Evolutionary conservation across 2,888 invertebrate species (phyloP).

Genomic region (Agrenia bidenticulata): DNA sequence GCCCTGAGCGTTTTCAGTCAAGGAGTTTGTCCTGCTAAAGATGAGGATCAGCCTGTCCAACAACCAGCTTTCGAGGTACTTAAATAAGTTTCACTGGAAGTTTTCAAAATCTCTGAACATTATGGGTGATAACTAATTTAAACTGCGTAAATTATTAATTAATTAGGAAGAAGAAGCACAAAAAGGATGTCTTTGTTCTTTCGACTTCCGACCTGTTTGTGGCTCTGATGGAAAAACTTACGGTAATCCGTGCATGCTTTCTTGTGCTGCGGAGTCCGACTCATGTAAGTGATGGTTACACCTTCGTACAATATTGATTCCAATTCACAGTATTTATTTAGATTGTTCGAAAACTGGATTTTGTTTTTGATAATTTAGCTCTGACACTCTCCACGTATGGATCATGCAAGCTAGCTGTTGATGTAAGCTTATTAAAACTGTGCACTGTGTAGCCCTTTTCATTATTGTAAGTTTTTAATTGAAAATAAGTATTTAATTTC

Average conservation of each 20-base stretch:
- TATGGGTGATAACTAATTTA: too few species aligned
- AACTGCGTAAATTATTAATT: background rate
- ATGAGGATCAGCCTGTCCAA: background rate
- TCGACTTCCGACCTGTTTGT: slow-evolving; percentile 11
- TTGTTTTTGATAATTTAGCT: slow-evolving; percentile 11
- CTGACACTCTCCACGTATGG: background rate
- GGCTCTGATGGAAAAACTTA: slow-evolving; percentile 13
- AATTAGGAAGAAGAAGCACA: background rate
- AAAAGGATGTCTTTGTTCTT: slow-evolving; percentile 1
- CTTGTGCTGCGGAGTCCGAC: background rate
- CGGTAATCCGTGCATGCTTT: slow-evolving; percentile 6
- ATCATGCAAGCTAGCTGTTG: too few species aligned
- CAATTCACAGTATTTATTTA: too few species aligned
- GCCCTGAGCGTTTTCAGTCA: slow-evolving; percentile 6
- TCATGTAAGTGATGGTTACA: background rate
- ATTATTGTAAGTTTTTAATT: too few species aligned
- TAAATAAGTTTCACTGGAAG: background rate
- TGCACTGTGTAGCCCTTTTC: too few species aligned
- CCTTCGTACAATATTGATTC: too few species aligned
- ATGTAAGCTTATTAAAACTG: too few species aligned
- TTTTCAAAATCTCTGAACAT: too few species aligned
- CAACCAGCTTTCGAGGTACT: slow-evolving; percentile 1
- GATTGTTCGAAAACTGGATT: too few species aligned
- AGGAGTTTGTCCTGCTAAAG: background rate
- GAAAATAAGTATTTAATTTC: too few species aligned